Conservation (phyloP, 2,888 invertebrate species). For the Caenorhabditis wallacei region DNA sequence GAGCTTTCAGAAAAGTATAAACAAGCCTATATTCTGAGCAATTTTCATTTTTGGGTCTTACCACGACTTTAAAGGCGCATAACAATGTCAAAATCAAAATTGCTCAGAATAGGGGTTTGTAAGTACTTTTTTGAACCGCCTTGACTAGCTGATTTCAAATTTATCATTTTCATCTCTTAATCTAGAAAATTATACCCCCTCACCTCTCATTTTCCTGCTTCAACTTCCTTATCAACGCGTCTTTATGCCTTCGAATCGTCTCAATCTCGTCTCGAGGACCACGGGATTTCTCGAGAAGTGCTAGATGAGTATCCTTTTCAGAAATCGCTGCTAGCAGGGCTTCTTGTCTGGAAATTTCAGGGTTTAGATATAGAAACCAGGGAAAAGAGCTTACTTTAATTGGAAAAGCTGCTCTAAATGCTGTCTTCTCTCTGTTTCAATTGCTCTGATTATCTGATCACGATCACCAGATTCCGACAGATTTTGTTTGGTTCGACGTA, state of each 20-base stretch:
- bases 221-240: slow-evolving; percentile 73
- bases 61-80: not conserved
- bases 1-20: not conserved
- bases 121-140: not conserved
- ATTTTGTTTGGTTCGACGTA: slow-evolving; percentile 47
- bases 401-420: slow-evolving; percentile 89
- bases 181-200: not conserved
- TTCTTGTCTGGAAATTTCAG: slow-evolving; percentile 87
- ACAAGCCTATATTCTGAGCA: not conserved
- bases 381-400: slow-evolving; percentile 88
- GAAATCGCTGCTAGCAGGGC: slow-evolving; percentile 90
- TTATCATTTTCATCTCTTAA: not conserved
- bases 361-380: not conserved
- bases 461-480: slow-evolving; percentile 84
- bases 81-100: not conserved
- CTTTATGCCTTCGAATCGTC: slow-evolving; percentile 74
- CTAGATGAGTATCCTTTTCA: slow-evolving; percentile 93
- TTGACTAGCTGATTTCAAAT: not conserved
- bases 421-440: slow-evolving; percentile 87
- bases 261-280: slow-evolving; percentile 74
- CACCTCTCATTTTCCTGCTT: slow-evolving; percentile 74
- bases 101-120: not conserved
- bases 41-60: not conserved
- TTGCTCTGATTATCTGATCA: slow-evolving; percentile 87
- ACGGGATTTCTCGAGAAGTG: slow-evolving; percentile 87